Percentiles rank a stretch among this genome's conserved stretches.
These are phyloP conservation scores for Zoanthus gigantus DNA, from an alignment of 92 coral and sea anemone species.

Conservation along the genomic window DNA sequence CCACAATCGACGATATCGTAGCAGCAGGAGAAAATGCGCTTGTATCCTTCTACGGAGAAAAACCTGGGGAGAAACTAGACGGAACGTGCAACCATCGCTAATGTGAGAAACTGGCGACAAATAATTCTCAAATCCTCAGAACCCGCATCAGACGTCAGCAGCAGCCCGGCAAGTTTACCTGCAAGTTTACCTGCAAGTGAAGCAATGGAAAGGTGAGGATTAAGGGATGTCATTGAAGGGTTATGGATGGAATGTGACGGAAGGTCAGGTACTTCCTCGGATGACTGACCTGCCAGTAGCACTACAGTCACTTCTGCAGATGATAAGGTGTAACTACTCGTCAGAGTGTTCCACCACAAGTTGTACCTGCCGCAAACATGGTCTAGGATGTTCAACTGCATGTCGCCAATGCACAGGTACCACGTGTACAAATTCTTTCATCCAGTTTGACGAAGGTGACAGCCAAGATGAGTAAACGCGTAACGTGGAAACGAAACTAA, in stretches of 20 bases:
- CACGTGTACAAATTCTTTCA: not conserved
- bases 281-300: not conserved
- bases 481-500: no score
- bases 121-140: not conserved
- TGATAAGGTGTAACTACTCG: not conserved
- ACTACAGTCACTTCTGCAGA: not conserved
- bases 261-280: not conserved
- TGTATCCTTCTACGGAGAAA: conserved; percentile 31
- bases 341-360: not conserved
- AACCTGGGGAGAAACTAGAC: not conserved
- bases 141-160: not conserved
- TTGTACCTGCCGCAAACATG: not conserved
- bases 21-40: conserved; percentile 52
- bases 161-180: not conserved
- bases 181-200: not conserved
- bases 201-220: not conserved
- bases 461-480: not conserved
- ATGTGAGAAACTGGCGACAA: not conserved
- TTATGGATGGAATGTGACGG: not conserved
- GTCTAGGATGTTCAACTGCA: not conserved
- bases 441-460: not conserved
- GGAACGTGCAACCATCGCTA: not conserved
- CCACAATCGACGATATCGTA: conserved; percentile 20
- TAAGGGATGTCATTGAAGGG: not conserved
- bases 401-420: not conserved